A percentile compares a stretch with the other conserved stretches of the same genome.
Conservation (phyloP, 2,797 vertebrate species). For the Parambassis ranga region DNA sequence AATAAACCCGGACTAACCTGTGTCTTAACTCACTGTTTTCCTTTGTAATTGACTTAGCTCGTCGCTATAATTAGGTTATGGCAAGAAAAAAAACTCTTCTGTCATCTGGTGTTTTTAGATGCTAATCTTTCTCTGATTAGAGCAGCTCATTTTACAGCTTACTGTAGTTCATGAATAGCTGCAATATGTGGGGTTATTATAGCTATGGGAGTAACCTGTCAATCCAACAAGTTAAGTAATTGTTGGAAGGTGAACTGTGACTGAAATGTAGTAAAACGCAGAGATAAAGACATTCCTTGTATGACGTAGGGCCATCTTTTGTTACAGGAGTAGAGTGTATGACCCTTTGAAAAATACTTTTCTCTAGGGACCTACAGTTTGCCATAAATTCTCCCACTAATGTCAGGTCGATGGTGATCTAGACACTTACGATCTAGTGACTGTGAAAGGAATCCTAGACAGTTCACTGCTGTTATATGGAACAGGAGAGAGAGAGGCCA, state of each 20-base stretch:
- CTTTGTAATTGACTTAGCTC: conserved; percentile 54
- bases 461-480: conserved; percentile 54
- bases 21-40: conserved; percentile 38
- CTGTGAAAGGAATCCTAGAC: conserved; percentile 54
- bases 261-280: no score
- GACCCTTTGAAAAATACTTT: neutral
- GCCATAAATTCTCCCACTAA: conserved; percentile 32
- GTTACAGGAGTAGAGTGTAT: neutral
- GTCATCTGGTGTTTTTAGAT: conserved; percentile 53
- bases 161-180: conserved; percentile 27
- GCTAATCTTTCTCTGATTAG: conserved; percentile 41
- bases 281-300: neutral
- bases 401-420: conserved; percentile 40
- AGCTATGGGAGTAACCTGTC: conserved; percentile 4
- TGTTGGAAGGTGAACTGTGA: no score
- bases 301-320: neutral
- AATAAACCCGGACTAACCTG: conserved; percentile 32
- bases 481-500: conserved; percentile 42
- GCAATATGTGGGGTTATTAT: conserved; percentile 7
- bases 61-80: conserved; percentile 48
- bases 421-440: conserved; percentile 45
- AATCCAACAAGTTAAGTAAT: conserved; percentile 31
- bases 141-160: conserved; percentile 31
- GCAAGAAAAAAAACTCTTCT: conserved; percentile 31
- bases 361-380: neutral